Base-by-base conservation (phyloP, 2,888 invertebrate species). In the Gnatocerus cornutus region DNA sequence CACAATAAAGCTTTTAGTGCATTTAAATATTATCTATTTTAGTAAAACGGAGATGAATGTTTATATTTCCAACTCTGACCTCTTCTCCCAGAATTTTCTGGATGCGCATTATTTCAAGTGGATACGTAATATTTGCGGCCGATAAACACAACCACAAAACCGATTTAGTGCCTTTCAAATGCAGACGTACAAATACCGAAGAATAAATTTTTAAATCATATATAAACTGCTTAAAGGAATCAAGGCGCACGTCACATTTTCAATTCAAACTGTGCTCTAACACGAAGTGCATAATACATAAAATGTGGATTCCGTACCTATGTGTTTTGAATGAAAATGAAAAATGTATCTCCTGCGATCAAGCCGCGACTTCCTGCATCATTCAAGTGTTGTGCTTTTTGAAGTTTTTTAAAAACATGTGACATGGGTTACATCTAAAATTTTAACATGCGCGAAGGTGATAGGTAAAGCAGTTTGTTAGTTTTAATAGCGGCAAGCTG, bases 241-340 rank as follows among this genome's bases (percentile, higher is more conserved):
- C 59, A 41, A 33, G 45, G 61, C 41, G 29, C 52, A 68, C 66
- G 70, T 55, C 30, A 9, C 66, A 72, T 73, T 73, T 73, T 74
- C 71, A 73, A 75, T 75, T 75, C 74, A 73, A 73, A 72, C 64
- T 71, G 62, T 69, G 72, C 69, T 70, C 59, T 56, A 55, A 63
- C 73, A 68, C 71, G 71, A 55, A 68, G 48, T 74, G 75, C 73
- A 73, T 75, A 71, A 75, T 74, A 74, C 74, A 74, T 75, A 74
- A 73, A 75, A 73, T 71, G 64, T 66, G 71, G 71, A 72, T 73
- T 74, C 66, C 69, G 66, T 66, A n/a, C n/a, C n/a, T n/a, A 71
- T 75, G 74, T 74, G 74, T 71, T 64, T 62, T 70, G 68, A 75
- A 72, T 71, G 62, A 67, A 65, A 73, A 75, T 75, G 75, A 75